Conservation (phyloP, 2,888 invertebrate genomes). For the Theretra japonica region DNA sequence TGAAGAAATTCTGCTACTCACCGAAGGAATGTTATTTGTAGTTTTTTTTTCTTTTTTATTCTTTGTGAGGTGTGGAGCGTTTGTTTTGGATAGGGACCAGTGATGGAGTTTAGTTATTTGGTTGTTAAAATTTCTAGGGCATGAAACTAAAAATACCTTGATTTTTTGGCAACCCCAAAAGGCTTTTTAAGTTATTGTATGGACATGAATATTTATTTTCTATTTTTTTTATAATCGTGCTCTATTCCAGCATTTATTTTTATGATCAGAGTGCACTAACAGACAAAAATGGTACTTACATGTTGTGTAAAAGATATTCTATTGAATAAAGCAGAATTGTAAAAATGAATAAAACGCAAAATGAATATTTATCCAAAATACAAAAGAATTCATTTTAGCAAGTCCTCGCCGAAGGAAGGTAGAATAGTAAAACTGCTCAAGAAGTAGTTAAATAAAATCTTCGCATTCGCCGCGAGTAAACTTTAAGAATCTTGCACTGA, state of each 20-base stretch:
- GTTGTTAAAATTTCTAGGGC: neutral
- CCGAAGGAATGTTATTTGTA: constrained; percentile 5
- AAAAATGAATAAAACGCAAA: neutral
- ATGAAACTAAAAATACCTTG: no score
- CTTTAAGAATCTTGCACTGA: constrained; percentile 9
- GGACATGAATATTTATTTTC: no score
- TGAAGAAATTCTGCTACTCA: constrained; percentile 17
- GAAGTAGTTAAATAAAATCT: constrained; percentile 24
- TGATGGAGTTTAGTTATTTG: neutral
- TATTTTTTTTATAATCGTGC: no score
- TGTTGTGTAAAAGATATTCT: no score
- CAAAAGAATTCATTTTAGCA: neutral
- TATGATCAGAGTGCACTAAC: no score
- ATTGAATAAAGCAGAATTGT: neutral
- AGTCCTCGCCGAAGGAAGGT: neutral
- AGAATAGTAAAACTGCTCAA: constrained; percentile 11
- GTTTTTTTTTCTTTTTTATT: neutral
- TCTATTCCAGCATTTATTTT: no score
- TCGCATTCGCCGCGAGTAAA: constrained; percentile 19
- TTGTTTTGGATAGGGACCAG: neutral
- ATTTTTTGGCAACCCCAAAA: no score
- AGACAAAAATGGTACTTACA: no score
- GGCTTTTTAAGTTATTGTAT: no score
- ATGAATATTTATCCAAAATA: neutral
- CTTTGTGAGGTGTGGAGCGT: neutral